Conservation (phyloP, 1,140 invertebrate genomes). For the Drosophila asahinai region DNA sequence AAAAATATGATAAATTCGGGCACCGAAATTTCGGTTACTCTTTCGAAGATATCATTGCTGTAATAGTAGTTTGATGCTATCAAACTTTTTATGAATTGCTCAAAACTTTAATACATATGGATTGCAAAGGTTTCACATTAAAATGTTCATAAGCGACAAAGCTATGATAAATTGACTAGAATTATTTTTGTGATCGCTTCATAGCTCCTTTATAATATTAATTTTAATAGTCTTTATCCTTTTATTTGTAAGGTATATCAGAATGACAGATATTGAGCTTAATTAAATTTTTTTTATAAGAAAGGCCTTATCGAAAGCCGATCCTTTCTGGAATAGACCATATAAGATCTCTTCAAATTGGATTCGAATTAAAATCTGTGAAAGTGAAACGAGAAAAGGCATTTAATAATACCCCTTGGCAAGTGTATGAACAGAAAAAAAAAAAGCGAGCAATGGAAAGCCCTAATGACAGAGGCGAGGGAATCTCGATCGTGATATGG, state of each 20-base stretch:
- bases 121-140: background rate
- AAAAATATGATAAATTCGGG: background rate
- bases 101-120: background rate
- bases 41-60: background rate
- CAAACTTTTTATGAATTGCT: background rate
- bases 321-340: background rate
- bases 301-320: background rate
- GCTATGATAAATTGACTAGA: background rate
- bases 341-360: background rate
- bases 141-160: background rate
- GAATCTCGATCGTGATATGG: conserved; percentile 47
- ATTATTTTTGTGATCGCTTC: too few relatives aligned
- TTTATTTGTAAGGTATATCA: too few relatives aligned
- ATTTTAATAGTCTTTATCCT: too few relatives aligned
- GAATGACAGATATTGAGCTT: too few relatives aligned
- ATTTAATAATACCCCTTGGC: conserved; percentile 8
- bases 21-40: conserved; percentile 19
- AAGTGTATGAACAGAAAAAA: conserved; percentile 10
- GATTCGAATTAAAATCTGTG: conserved; percentile 14
- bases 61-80: background rate
- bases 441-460: conserved; percentile 13
- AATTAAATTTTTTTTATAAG: too few relatives aligned
- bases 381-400: conserved; percentile 29
- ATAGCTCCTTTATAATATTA: too few relatives aligned
- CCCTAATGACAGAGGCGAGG: conserved; percentile 53